Conservation (phyloP, 2,888 invertebrate species). For the Nineta flava region DNA sequence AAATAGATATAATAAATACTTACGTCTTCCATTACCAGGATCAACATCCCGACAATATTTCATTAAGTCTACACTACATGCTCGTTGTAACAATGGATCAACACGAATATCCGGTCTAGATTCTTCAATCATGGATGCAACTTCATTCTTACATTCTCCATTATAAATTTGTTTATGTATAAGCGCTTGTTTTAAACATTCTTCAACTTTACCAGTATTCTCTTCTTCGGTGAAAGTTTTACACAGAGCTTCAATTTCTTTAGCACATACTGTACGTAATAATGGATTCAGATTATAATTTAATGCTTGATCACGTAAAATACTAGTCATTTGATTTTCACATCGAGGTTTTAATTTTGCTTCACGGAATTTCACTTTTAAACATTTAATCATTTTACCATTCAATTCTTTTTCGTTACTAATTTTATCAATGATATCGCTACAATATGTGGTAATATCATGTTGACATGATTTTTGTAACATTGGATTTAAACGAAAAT, state of each 20-base stretch:
- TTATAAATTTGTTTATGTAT: slow-evolving; percentile 56
- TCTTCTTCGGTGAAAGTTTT: slow-evolving; percentile 33
- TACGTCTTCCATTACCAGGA: slow-evolving; percentile 84
- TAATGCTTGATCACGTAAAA: slow-evolving; percentile 75
- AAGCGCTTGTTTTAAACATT: slow-evolving; percentile 79
- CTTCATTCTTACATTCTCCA: slow-evolving; percentile 63
- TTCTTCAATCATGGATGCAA: slow-evolving; percentile 78
- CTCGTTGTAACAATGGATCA: slow-evolving; percentile 78
- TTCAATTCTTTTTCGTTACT: slow-evolving; percentile 54
- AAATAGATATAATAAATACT: slow-evolving; percentile 28
- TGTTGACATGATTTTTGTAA: slow-evolving; percentile 63
- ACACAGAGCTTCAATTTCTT: slow-evolving; percentile 52
- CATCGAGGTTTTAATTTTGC: slow-evolving; percentile 59
- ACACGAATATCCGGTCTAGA: slow-evolving; percentile 88
- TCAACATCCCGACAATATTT: slow-evolving; percentile 65
- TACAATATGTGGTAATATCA: slow-evolving; percentile 54
- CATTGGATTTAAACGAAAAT: slow-evolving; percentile 77
- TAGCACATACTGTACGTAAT: slow-evolving; percentile 64
- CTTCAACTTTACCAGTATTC: slow-evolving; percentile 52
- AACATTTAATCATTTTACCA: slow-evolving; percentile 69
- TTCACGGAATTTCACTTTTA: slow-evolving; percentile 65
- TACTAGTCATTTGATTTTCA: slow-evolving; percentile 63
- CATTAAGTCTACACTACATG: slow-evolving; percentile 71
- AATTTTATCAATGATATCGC: slow-evolving; percentile 25
- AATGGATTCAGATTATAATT: slow-evolving; percentile 85